These are phyloP conservation scores for Oryctolagus cuniculus DNA, from an alignment of 2,113 vertebrate genomes.

Conservation along the genomic window mOryCun1.1 NC_091435.1:105676501-105677000, in stretches of 20 bases:
- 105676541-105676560: background rate
- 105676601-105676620: background rate
- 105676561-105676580: background rate
- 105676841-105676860: background rate
- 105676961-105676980: background rate
- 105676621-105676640: background rate
- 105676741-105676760: background rate
- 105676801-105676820: background rate
- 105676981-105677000: background rate
- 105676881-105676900: background rate
- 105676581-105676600: background rate
- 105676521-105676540: background rate
- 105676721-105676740: background rate
- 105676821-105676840: background rate
- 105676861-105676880: background rate
- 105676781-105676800: background rate
- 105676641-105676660: background rate
- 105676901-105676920: background rate
- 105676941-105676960: background rate
- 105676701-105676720: background rate
- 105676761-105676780: background rate
- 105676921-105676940: background rate
- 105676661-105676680: background rate
- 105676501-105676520: background rate
- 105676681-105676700: background rate